A percentile compares a stretch with the other conserved stretches of the same genome.
Conservation (phyloP, 2,888 invertebrate species). For the Acleris cristana region DNA sequence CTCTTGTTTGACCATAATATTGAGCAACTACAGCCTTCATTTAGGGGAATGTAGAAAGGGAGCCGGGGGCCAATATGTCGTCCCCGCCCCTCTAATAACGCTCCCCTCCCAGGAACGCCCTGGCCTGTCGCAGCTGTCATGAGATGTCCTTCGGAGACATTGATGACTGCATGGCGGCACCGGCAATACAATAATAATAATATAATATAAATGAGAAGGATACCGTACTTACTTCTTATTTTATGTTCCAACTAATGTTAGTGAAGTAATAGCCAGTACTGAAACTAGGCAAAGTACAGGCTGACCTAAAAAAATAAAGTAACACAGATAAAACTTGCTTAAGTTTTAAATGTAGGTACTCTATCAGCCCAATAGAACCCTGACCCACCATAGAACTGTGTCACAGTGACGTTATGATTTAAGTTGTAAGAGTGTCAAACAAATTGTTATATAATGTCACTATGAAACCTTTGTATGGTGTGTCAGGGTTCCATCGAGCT, state of each 20-base stretch:
- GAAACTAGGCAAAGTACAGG: background rate
- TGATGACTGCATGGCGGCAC: conserved; percentile 10
- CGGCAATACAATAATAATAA: no score
- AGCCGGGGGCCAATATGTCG: conserved; percentile 51
- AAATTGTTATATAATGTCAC: no score
- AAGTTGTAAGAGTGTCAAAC: no score
- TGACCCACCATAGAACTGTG: no score
- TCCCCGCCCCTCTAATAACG: conserved; percentile 49
- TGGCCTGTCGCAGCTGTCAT: conserved; percentile 60
- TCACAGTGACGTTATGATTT: no score
- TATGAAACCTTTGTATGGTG: no score
- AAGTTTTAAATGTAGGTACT: no score
- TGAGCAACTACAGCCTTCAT: conserved; percentile 9
- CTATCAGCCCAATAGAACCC: no score
- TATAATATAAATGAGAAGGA: background rate
- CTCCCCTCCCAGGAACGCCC: conserved; percentile 55
- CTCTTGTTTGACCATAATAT: background rate
- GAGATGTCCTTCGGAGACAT: conserved; percentile 18
- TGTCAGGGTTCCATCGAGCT: no score
- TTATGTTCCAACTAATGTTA: background rate
- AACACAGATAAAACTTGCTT: no score
- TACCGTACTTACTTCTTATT: background rate
- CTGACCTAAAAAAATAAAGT: no score
- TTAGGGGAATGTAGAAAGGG: conserved; percentile 6
- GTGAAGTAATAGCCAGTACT: background rate